These are phyloP conservation scores for Petrolisthes manimaculis DNA, from an alignment of 2,888 invertebrate genomes.

Conservation along the genomic window DNA sequence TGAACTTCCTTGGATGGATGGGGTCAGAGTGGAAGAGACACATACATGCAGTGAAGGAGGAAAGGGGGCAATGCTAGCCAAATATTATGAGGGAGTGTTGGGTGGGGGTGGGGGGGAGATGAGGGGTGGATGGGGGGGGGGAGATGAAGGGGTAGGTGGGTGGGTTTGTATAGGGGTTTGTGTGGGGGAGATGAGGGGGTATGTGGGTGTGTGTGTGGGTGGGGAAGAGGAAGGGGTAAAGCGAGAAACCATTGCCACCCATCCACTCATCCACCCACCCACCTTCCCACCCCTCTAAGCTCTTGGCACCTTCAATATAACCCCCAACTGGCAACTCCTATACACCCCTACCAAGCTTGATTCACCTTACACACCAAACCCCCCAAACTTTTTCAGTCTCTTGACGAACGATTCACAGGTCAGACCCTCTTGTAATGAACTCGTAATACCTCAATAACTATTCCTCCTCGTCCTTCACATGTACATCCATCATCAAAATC, in stretches of 20 bases:
- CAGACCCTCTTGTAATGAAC: neutral
- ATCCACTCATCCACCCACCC: constrained; percentile 15
- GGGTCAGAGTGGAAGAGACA: neutral
- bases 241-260: neutral
- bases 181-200: neutral
- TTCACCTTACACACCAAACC: constrained; percentile 7
- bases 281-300: constrained; percentile 17
- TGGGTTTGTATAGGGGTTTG: neutral
- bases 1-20: neutral
- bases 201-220: neutral
- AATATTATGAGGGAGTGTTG: neutral
- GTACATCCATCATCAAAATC: neutral
- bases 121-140: neutral
- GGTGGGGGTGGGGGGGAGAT: neutral
- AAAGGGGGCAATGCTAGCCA: neutral
- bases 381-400: constrained; percentile 8
- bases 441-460: neutral
- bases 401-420: constrained; percentile 19
- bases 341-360: constrained; percentile 30
- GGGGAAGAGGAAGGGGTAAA: neutral
- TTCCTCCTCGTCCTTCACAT: neutral
- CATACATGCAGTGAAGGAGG: neutral
- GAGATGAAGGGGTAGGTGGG: neutral
- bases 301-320: constrained; percentile 53
- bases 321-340: constrained; percentile 40